Conservation (phyloP, 2,797 vertebrate species). For the Crenuchus spilurus region DNA sequence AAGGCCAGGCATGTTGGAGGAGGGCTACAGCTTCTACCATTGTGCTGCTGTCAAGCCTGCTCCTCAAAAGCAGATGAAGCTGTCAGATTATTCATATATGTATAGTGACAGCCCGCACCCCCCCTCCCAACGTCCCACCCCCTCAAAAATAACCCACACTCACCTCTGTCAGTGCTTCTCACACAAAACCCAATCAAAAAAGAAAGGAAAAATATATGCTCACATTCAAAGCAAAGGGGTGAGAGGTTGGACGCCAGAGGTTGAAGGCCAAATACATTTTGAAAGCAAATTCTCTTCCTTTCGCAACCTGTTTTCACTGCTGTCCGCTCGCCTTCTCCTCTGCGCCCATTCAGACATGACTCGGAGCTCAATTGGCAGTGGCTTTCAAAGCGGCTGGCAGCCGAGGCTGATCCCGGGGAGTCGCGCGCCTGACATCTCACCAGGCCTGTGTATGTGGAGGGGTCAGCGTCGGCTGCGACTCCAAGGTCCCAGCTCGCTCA, state of each 20-base stretch:
- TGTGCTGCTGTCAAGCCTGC: slow-evolving; percentile 81
- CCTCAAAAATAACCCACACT: slow-evolving; percentile 51
- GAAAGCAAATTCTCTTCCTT: slow-evolving; percentile 84
- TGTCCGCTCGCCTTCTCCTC: slow-evolving; percentile 82
- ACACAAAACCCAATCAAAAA: slow-evolving; percentile 52
- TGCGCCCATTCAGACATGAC: slow-evolving; percentile 89
- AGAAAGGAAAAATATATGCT: slow-evolving; percentile 67
- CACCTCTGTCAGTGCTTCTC: slow-evolving; percentile 71
- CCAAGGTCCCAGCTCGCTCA: slow-evolving; percentile 79
- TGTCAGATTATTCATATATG: slow-evolving; percentile 88
- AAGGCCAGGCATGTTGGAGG: slow-evolving; percentile 75
- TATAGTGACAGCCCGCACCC: slow-evolving; percentile 77
- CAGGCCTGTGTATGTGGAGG: slow-evolving; percentile 80
- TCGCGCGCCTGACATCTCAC: slow-evolving; percentile 83
- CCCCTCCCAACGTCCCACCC: slow-evolving; percentile 64
- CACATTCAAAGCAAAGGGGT: slow-evolving; percentile 79
- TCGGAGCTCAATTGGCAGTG: slow-evolving; percentile 92
- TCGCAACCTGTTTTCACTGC: slow-evolving; percentile 91
- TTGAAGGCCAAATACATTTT: slow-evolving; percentile 83
- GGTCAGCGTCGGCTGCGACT: slow-evolving; percentile 84
- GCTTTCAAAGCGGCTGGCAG: slow-evolving; percentile 90
- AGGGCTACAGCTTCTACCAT: slow-evolving; percentile 78
- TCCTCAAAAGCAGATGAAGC: slow-evolving; percentile 86
- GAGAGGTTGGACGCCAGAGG: slow-evolving; percentile 72
- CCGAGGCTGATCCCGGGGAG: slow-evolving; percentile 83